phyloP scores from a whole-genome alignment of 1,140 invertebrate genomes.

The Orussus abietinus region DNA sequence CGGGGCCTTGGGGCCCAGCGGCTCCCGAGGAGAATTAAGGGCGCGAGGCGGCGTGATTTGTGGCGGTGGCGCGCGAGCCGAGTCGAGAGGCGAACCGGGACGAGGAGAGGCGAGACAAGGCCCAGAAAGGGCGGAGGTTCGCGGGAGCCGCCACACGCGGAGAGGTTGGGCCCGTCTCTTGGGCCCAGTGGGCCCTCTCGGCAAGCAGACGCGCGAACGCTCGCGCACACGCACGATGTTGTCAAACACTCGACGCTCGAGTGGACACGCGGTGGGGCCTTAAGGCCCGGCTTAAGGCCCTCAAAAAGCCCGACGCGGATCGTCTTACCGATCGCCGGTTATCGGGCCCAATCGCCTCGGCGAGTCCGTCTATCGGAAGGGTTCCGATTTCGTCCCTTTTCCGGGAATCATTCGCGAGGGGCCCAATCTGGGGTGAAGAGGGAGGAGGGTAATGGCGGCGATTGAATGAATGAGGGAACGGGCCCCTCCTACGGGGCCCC shows the following conservation, averaged over 20 bases:
- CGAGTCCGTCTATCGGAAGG: no score
- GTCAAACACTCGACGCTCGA: constrained; percentile 27
- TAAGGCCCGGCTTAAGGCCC: no score
- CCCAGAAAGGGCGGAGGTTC: constrained; percentile 17
- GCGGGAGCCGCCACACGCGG: constrained; percentile 14
- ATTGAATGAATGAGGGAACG: constrained; percentile 29
- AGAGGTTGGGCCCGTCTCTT: no score
- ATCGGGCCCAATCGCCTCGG: no score
- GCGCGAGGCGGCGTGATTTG: constrained; percentile 23
- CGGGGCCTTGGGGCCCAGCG: neutral
- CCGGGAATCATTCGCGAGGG: no score
- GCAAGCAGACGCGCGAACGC: constrained; percentile 8
- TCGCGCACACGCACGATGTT: constrained; percentile 14
- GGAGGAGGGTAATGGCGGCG: no score
- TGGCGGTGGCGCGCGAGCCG: constrained; percentile 19
- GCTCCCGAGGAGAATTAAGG: constrained; percentile 23
- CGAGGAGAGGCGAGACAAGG: constrained; percentile 2
- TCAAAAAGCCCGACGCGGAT: no score
- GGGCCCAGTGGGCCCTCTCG: constrained; percentile 11
- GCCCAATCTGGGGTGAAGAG: no score
- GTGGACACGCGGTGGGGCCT: constrained; percentile 19
- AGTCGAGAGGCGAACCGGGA: constrained; percentile 20
- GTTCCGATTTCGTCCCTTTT: no score
- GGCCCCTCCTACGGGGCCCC: constrained; percentile 19
- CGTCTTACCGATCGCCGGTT: no score